These are phyloP conservation scores for Oryzias celebensis DNA, from an alignment of 2,113 vertebrate species.

Conservation along the genomic window DNA sequence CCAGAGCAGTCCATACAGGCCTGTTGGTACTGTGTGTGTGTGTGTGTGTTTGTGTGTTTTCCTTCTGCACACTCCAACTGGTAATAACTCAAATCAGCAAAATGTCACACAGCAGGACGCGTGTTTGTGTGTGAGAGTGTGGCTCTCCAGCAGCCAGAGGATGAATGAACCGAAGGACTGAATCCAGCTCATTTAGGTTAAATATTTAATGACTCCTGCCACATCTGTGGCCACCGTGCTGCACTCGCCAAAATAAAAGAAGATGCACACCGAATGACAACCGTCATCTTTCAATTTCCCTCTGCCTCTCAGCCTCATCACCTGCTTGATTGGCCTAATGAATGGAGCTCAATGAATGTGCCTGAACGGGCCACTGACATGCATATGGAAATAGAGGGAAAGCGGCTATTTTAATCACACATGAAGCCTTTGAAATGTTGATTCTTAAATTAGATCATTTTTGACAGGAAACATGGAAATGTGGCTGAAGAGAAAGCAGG, in stretches of 20 bases:
- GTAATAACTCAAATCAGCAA: slow-evolving; percentile 66
- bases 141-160: slow-evolving; percentile 4
- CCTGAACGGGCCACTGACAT: slow-evolving; percentile 50
- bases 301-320: slow-evolving; percentile 46
- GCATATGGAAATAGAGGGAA: background rate
- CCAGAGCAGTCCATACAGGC: slow-evolving; percentile 14
- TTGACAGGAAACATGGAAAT: no score
- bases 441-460: no score
- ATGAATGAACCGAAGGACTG: slow-evolving; percentile 35
- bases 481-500: no score
- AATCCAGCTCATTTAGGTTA: slow-evolving; percentile 52
- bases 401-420: background rate
- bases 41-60: slow-evolving; percentile 8
- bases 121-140: slow-evolving; percentile 13
- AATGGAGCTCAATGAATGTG: slow-evolving; percentile 54
- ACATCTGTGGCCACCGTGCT: slow-evolving; percentile 39
- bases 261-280: background rate
- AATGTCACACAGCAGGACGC: slow-evolving; percentile 49
- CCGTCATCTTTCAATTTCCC: slow-evolving; percentile 36
- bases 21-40: background rate
- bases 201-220: slow-evolving; percentile 55
- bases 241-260: background rate
- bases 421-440: background rate
- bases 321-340: slow-evolving; percentile 58
- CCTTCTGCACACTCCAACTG: slow-evolving; percentile 42